These are phyloP conservation scores for Ranitomeya imitator DNA, from an alignment of 2,113 vertebrate species.

Conservation along the genomic window DNA sequence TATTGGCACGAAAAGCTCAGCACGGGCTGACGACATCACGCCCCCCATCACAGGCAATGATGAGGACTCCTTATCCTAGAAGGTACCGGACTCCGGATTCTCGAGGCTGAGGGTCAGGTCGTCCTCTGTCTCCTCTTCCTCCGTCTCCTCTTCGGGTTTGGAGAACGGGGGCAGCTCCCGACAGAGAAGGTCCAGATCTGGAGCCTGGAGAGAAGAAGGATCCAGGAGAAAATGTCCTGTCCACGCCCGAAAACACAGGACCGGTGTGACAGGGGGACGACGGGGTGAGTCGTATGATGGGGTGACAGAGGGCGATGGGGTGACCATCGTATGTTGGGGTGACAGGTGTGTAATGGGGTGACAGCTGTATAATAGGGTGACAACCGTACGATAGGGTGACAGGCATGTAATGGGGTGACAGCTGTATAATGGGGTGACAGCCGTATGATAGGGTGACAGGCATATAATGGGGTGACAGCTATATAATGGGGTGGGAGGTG, in stretches of 20 bases:
- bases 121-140: not conserved
- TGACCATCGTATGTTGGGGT: too few species aligned
- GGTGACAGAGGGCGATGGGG: too few species aligned
- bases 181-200: conserved; percentile 69
- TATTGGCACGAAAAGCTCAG: too few species aligned
- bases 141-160: conserved; percentile 47
- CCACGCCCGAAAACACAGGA: too few species aligned
- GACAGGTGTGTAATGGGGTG: too few species aligned
- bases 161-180: conserved; percentile 69
- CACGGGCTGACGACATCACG: not conserved
- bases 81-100: not conserved
- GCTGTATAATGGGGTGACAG: too few species aligned
- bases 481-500: too few species aligned
- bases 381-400: too few species aligned
- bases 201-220: conserved; percentile 63
- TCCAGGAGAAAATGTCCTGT: not conserved
- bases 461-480: too few species aligned
- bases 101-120: not conserved
- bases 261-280: not conserved
- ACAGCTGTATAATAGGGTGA: too few species aligned
- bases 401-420: too few species aligned
- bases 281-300: not conserved
- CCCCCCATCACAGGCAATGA: not conserved
- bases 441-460: too few species aligned
- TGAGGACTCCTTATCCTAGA: not conserved